Evolutionary conservation across 2,797 vertebrate species (phyloP).

Genomic region (Craterocephalus amniculus): DNA sequence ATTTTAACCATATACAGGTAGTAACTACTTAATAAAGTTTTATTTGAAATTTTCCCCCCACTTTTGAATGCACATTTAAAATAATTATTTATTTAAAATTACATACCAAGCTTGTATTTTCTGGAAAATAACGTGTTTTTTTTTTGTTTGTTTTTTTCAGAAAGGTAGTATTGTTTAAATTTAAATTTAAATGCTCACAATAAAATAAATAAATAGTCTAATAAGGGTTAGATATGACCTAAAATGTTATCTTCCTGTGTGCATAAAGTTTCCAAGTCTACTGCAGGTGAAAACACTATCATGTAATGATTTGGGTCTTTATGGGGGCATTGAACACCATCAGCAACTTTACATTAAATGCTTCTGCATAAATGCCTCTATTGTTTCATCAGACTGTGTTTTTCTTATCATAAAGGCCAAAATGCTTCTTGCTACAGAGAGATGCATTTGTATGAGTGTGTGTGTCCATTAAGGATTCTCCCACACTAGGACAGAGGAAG

Average conservation of each 20-base stretch:
- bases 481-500: conserved; percentile 42
- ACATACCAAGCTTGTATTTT: too few relatives aligned
- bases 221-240: background rate
- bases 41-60: too few relatives aligned
- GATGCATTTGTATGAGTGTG: conserved; percentile 13
- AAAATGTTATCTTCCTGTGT: background rate
- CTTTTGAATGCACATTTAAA: too few relatives aligned
- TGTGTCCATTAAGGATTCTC: conserved; percentile 33
- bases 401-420: conserved; percentile 17
- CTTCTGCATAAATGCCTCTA: conserved; percentile 25
- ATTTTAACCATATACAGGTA: too few relatives aligned
- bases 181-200: too few relatives aligned
- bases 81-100: too few relatives aligned
- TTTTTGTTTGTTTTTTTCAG: too few relatives aligned
- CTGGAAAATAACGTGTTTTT: too few relatives aligned
- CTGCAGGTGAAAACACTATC: background rate
- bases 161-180: too few relatives aligned
- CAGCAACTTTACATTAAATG: too few relatives aligned
- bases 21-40: too few relatives aligned
- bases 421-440: conserved; percentile 38
- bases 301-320: background rate
- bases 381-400: conserved; percentile 42
- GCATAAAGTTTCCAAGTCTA: background rate
- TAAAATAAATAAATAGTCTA: too few relatives aligned
- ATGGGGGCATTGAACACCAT: background rate